Conservation (phyloP, 2,888 invertebrate genomes). For the Metallyticus violacea region DNA sequence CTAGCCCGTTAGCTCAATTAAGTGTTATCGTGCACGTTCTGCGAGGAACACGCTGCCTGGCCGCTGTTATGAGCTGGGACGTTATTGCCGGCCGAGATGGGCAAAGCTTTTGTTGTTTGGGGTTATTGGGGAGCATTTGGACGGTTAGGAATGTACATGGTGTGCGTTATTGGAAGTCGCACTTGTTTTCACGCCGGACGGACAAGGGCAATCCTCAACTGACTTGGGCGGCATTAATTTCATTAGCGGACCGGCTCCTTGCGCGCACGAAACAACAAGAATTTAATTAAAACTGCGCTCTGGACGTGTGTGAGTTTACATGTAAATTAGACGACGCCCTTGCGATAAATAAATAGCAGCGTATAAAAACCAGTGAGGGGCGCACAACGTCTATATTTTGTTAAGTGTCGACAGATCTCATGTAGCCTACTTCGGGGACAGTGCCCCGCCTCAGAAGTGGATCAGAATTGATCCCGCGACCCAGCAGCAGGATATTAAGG, state of each 20-base stretch:
- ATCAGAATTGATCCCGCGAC: neutral
- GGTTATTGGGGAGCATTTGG: neutral
- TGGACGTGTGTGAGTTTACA: neutral
- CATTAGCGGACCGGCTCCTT: neutral
- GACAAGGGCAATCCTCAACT: neutral
- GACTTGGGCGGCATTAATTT: neutral
- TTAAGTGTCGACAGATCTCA: neutral
- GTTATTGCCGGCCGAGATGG: neutral
- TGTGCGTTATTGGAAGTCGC: conserved; percentile 1
- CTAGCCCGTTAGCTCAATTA: no score
- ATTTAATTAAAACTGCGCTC: neutral
- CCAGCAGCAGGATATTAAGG: neutral
- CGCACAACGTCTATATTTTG: neutral
- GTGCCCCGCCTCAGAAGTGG: neutral
- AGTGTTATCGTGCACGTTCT: neutral
- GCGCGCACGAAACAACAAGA: neutral
- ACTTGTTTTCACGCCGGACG: neutral
- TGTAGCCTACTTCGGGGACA: neutral
- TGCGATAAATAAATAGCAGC: neutral
- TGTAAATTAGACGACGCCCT: neutral
- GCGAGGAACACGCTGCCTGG: neutral
- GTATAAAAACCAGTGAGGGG: neutral
- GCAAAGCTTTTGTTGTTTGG: neutral
- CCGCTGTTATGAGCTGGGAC: neutral
- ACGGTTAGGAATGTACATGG: neutral